Conservation (phyloP, 2,888 invertebrate genomes). For the Cantharis rustica region DNA sequence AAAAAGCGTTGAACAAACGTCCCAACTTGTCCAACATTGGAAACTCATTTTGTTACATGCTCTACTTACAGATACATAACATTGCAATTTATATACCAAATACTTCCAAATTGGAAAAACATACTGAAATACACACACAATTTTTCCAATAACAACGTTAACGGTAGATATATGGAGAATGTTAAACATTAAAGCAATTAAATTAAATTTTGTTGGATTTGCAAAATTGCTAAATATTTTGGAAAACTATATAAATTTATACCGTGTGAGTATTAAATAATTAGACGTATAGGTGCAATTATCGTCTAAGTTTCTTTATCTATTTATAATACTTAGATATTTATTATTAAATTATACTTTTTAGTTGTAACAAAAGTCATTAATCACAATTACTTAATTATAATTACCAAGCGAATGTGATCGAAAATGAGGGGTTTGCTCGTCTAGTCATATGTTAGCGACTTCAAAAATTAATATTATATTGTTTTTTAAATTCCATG, state of each 20-base stretch:
- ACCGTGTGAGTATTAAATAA: not conserved
- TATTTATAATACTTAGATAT: not conserved
- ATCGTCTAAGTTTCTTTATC: not conserved
- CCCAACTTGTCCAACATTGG: constrained; percentile 16
- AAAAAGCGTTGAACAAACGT: constrained; percentile 6
- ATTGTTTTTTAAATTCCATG: not conserved
- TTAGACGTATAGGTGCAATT: too few relatives aligned
- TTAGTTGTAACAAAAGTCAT: not conserved
- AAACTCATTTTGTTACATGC: constrained; percentile 19
- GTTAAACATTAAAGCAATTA: not conserved
- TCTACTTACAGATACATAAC: constrained; percentile 7
- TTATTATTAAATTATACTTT: not conserved
- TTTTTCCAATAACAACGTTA: not conserved
- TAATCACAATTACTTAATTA: not conserved
- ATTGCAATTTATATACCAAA: constrained; percentile 2
- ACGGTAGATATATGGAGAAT: not conserved
- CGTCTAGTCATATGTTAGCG: not conserved
- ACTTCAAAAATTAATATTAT: not conserved
- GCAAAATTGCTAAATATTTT: not conserved
- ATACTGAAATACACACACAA: not conserved
- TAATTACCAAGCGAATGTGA: not conserved
- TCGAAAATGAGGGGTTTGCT: not conserved
- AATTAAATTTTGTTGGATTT: not conserved
- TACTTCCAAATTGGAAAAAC: not conserved
- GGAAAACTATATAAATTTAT: not conserved